Evolutionary conservation across 92 coral and sea anemone genomes (phyloP).

Genomic region (Phenganax stokvisi): DNA sequence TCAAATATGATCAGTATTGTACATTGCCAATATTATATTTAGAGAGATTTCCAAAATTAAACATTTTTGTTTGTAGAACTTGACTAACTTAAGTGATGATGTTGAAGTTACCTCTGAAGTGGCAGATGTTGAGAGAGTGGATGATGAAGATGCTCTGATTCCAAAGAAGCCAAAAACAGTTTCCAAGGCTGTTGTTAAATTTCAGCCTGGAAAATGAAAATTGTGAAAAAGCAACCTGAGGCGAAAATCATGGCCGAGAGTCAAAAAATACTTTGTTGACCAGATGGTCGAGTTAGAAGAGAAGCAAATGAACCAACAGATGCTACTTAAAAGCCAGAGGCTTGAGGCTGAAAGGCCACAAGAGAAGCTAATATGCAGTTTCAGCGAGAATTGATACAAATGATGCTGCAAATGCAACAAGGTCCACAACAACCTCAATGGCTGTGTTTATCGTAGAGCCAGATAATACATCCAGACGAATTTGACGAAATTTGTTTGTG

Average conservation of each 20-base stretch:
- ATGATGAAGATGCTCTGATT: slow-evolving; percentile 20
- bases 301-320: slow-evolving; percentile 38
- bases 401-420: slow-evolving; percentile 47
- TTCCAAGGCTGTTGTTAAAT: slow-evolving; percentile 31
- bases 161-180: slow-evolving; percentile 19
- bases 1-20: too few relatives aligned
- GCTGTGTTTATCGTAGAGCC: too few relatives aligned
- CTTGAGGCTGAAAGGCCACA: slow-evolving; percentile 45
- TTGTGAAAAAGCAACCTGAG: slow-evolving; percentile 35
- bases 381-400: slow-evolving; percentile 37
- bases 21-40: too few relatives aligned
- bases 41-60: slow-evolving; percentile 12
- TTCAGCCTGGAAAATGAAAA: slow-evolving; percentile 36
- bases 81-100: slow-evolving; percentile 20
- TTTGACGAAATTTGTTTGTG: too few relatives aligned
- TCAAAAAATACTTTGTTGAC: slow-evolving; percentile 45
- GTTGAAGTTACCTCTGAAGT: slow-evolving; percentile 31
- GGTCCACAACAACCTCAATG: slow-evolving; percentile 27
- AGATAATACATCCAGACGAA: too few relatives aligned
- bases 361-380: slow-evolving; percentile 31
- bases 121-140: slow-evolving; percentile 14
- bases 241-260: slow-evolving; percentile 46
- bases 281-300: slow-evolving; percentile 45
- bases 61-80: not conserved
- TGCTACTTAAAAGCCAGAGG: slow-evolving; percentile 45